These are phyloP conservation scores for Pristionchus mayeri DNA, from an alignment of 2,888 invertebrate genomes.

Conservation along the genomic window DNA sequence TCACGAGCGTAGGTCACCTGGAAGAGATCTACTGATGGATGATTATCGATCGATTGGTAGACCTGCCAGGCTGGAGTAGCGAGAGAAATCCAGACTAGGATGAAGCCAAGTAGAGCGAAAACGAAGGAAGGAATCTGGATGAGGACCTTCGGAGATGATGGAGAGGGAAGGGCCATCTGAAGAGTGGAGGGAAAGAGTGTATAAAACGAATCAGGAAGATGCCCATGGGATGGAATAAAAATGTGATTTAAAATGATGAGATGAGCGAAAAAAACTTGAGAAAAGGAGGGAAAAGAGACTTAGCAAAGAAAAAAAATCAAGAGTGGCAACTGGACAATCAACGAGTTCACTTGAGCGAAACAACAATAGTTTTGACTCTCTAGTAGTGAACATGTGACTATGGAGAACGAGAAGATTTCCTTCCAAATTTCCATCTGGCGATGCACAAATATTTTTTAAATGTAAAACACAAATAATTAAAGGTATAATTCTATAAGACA, in stretches of 20 bases:
- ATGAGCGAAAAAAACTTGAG: not conserved
- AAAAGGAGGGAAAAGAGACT: not conserved
- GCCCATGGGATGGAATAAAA: not conserved
- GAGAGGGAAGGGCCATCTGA: conserved; percentile 41
- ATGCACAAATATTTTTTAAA: not conserved
- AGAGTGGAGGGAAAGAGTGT: not conserved
- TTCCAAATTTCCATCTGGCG: not conserved
- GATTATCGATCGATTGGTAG: not conserved
- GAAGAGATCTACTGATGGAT: too few species aligned
- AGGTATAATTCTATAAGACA: not conserved
- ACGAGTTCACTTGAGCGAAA: conserved; percentile 36
- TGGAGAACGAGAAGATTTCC: not conserved
- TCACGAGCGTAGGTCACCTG: conserved; percentile 69
- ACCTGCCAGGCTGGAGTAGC: conserved; percentile 69
- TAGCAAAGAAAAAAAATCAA: not conserved
- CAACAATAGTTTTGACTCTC: conserved; percentile 37
- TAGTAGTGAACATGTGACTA: conserved; percentile 7
- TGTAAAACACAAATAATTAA: too few species aligned
- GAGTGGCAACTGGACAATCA: conserved; percentile 28
- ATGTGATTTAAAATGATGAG: not conserved
- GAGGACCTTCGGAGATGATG: conserved; percentile 30
- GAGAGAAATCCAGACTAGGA: conserved; percentile 66
- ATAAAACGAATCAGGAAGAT: not conserved
- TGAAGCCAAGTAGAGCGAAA: conserved; percentile 66
- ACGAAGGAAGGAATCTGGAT: conserved; percentile 64